Base-by-base conservation (phyloP, 2,888 invertebrate genomes). In the Baronia brevicornis region DNA sequence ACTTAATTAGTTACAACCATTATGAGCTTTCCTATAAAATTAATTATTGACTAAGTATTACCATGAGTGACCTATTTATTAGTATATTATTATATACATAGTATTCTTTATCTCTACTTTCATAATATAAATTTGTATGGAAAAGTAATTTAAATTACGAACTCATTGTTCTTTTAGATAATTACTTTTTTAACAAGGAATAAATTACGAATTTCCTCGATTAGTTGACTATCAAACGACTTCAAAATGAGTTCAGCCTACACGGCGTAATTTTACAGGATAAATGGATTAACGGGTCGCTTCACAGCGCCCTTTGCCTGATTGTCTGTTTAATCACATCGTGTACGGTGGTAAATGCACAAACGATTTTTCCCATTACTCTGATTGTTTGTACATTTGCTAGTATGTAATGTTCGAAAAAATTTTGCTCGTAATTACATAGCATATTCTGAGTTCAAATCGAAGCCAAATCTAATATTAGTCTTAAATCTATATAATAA, bases 281-380 rank as follows among this genome's bases (percentile, higher is more conserved):
- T 65, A 69, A 70, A 69, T 68, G 60, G 61, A 66, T 71, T 64
- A 69, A 55, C 58, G 59, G 66, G 60, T 63, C 54, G 51, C 55
- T 46, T 51, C 46, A 43, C 36, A 38, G 37, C 38, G 39, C 43
- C 46, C 48, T 52, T 46, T 46, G 43, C 54, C 47, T 50, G 52
- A 60, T 60, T 59, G 54, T 62, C 51, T 51, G 51, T 55, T 54
- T 62, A 60, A 64, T 67, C 53, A 60, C 49, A 51, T 33, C 48
- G 44, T 46, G 43, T 48, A 39, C 40, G 45, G 53, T 41, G 56
- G 53, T 65, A 68, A 64, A 75, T 72, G 77, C 67, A 63, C 49
- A 54, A 71, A 70, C 61, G 62, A 44, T 74, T 72, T 75, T 56
- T 51, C 60, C 65, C 68, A 63, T 68, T 55, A 48, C 54, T 38